Evolutionary conservation across 2,888 invertebrate species (phyloP), one percentile per base, ranked within the genome.

Genomic region (Cheilosia vulpina): DNA sequence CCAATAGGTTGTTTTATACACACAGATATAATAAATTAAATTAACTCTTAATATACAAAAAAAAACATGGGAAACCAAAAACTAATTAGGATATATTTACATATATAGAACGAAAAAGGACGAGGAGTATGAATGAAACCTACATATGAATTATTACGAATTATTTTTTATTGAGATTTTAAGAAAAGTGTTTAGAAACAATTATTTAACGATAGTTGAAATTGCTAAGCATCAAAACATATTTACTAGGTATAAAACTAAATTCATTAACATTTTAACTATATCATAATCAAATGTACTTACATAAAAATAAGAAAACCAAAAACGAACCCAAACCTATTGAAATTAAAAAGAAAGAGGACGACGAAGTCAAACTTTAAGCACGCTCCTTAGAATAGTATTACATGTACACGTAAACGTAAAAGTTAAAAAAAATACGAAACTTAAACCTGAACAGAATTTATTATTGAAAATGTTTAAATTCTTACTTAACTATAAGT

Each of bases 1-100:
- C 84, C 75, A 84, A 84, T 84, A 80, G 84, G 84, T 84, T 84
- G 84, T 84, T 84, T 84, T 84, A 84, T 84, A 84, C 60, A 84
- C 75, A 75, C 57, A 75, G 41, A 84, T 65, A 80, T 84, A 80
- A 80, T 71, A 82, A 60, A 80, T 73, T 73, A 63, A 84, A 80
- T 41, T 76, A 75, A 76, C 71, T 80, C 75, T 84, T 75, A 71
- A 80, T 84, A 84, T 84, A 84, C 84, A 84, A 80, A 53, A 19
- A 17, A 24, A 52, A 68, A 43, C 19, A 60, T 69, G 57, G 6
- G 2, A 69, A 75, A 62, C 57, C n/a, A 55, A 69, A 79, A 57
- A 66, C 45, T 76, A 66, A 84, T 80, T 84, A 84, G 80, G 75
- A 84, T 84, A 84, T 84, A 84, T 84, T 84, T 84, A 84, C 84